Percentiles rank a stretch among this genome's conserved stretches.
phyloP scores from a whole-genome alignment of 2,113 vertebrate species.

The Mirza zaza region DNA sequence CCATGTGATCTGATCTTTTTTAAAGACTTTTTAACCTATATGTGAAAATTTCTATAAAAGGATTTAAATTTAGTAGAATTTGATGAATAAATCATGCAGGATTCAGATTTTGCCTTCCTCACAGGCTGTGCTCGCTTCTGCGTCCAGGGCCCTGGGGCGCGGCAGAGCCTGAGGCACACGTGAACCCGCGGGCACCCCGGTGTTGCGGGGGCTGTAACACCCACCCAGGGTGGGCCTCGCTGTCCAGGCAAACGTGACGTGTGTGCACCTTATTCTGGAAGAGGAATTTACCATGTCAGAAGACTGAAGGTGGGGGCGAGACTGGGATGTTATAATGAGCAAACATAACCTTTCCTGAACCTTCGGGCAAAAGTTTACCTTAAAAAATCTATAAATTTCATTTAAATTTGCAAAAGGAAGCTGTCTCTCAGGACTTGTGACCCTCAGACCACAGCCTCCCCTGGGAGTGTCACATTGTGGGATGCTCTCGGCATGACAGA shows the following conservation, averaged over 20 bases:
- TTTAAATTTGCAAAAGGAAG: not conserved
- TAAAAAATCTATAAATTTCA: not conserved
- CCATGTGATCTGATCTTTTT: not conserved
- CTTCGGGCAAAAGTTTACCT: not conserved
- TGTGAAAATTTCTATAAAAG: not conserved
- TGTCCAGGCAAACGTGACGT: not conserved
- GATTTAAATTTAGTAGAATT: not conserved
- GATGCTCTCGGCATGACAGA: not conserved
- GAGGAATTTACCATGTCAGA: not conserved
- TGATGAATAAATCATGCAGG: not conserved
- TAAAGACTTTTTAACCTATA: not conserved
- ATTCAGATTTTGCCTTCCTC: not conserved
- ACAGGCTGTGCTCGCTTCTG: not conserved
- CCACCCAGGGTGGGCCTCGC: not conserved
- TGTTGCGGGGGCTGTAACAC: not conserved
- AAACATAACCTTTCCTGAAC: not conserved
- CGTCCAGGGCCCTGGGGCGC: too few species aligned
- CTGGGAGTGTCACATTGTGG: not conserved
- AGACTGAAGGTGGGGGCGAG: not conserved
- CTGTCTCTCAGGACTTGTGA: not conserved
- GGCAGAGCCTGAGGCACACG: rapidly evolving
- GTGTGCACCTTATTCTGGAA: not conserved
- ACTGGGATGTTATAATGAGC: not conserved
- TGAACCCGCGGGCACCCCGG: too few species aligned
- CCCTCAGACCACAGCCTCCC: not conserved